Conservation (phyloP, 2,888 invertebrate species). For the Stomorhina lunata region DNA sequence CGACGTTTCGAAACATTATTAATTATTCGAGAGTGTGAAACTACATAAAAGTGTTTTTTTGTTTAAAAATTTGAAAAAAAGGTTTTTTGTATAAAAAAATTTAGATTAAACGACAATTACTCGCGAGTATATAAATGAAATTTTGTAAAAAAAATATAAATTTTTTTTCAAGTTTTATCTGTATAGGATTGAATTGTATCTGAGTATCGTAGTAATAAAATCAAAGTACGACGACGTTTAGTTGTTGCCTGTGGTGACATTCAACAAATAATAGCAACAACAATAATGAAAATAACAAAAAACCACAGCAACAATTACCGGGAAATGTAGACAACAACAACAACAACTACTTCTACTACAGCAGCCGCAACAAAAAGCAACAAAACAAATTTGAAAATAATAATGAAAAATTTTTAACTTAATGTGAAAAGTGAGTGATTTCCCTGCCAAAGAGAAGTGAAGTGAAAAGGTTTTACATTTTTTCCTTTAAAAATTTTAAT, state of each 20-base stretch:
- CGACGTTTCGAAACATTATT: not conserved
- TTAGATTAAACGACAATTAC: constrained; percentile 16
- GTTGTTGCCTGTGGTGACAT: constrained; percentile 63
- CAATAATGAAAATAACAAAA: constrained; percentile 33
- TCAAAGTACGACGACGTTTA: not conserved
- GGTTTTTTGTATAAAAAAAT: constrained; percentile 29
- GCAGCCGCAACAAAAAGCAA: too few relatives aligned
- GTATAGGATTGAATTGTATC: too few relatives aligned
- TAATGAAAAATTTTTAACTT: constrained; percentile 23
- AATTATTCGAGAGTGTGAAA: not conserved
- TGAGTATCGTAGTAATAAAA: not conserved
- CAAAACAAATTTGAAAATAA: constrained; percentile 3
- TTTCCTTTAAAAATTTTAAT: not conserved
- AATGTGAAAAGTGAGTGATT: constrained; percentile 52
- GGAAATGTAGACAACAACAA: constrained; percentile 48
- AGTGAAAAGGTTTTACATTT: not conserved
- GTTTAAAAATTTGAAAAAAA: too few relatives aligned
- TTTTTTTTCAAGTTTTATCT: too few relatives aligned
- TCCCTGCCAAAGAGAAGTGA: not conserved
- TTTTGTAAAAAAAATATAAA: not conserved
- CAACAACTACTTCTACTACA: too few relatives aligned
- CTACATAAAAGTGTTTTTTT: constrained; percentile 1
- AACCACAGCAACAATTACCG: constrained; percentile 61
- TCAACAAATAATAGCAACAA: constrained; percentile 54
- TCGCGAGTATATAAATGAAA: not conserved